Evolutionary conservation across 2,888 invertebrate genomes (phyloP).

Genomic region (Netelia virgata): DNA sequence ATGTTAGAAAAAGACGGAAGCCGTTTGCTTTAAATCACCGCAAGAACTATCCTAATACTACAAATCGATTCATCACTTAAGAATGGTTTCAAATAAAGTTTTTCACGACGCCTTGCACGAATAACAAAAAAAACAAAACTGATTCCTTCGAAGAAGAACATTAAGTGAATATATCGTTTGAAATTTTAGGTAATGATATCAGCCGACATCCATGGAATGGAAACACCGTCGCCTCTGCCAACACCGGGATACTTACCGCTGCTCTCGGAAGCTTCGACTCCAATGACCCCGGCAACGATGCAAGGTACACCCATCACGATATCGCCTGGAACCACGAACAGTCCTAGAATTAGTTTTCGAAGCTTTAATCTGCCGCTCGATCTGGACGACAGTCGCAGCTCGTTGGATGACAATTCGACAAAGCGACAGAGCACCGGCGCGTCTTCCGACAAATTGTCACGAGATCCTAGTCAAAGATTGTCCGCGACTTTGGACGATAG

Average conservation of each 20-base stretch:
- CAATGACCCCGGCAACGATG: constrained; percentile 80
- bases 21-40: no score
- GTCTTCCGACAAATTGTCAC: constrained; percentile 79
- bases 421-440: constrained; percentile 69
- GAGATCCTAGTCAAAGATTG: constrained; percentile 81
- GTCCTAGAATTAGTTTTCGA: constrained; percentile 84
- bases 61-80: background rate
- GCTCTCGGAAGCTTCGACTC: constrained; percentile 82
- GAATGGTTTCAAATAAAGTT: background rate
- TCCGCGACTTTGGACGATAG: constrained; percentile 76
- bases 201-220: constrained; percentile 84
- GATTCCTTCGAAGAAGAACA: background rate
- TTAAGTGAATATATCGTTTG: background rate
- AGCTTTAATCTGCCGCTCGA: constrained; percentile 82
- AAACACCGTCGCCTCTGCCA: constrained; percentile 82
- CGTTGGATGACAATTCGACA: constrained; percentile 69
- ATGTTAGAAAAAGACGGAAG: no score
- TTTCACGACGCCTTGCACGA: background rate
- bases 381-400: constrained; percentile 76
- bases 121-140: background rate
- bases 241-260: constrained; percentile 83
- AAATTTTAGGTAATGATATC: constrained; percentile 83
- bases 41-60: no score
- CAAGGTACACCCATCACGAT: constrained; percentile 80
- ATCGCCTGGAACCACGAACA: constrained; percentile 80